phyloP scores from a whole-genome alignment of 2,113 vertebrate species.

The Gopherus evgoodei region DNA sequence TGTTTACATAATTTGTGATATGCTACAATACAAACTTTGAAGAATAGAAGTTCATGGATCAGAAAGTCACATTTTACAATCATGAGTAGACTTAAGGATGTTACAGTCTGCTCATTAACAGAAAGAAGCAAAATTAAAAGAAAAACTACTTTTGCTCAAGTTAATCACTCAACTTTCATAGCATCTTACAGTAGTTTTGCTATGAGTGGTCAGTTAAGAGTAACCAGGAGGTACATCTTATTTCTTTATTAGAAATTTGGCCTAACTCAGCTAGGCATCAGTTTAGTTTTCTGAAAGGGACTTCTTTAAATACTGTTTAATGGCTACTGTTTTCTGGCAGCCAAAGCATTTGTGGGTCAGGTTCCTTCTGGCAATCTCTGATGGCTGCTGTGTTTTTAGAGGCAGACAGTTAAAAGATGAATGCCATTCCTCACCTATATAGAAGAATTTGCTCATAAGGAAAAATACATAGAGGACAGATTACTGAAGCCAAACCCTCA shows the following conservation, averaged over 20 bases:
- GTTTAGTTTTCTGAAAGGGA: slow-evolving; percentile 23
- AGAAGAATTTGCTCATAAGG: slow-evolving; percentile 49
- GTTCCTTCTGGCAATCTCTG: slow-evolving; percentile 5
- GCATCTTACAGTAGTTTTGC: slow-evolving; percentile 1
- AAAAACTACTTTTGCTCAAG: background rate
- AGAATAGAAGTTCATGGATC: background rate
- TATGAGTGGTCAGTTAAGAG: background rate
- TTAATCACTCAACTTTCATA: background rate
- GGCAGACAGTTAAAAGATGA: slow-evolving; percentile 24
- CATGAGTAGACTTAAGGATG: background rate
- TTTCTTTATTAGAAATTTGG: background rate
- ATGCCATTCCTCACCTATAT: slow-evolving; percentile 70
- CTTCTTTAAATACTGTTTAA: slow-evolving; percentile 58
- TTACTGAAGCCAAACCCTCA: background rate
- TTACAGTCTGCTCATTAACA: background rate
- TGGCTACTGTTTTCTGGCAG: slow-evolving; percentile 14
- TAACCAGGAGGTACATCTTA: background rate
- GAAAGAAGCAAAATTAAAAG: background rate
- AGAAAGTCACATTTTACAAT: background rate
- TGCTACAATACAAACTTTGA: background rate
- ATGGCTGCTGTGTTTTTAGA: slow-evolving; percentile 4
- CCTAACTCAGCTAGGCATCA: background rate
- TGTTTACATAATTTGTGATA: background rate
- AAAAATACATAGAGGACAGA: background rate
- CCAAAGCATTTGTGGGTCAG: background rate